Evolutionary conservation across 2,113 vertebrate genomes (phyloP), one percentile per base, ranked within the genome.

Genomic region (Colinus virginianus): DNA sequence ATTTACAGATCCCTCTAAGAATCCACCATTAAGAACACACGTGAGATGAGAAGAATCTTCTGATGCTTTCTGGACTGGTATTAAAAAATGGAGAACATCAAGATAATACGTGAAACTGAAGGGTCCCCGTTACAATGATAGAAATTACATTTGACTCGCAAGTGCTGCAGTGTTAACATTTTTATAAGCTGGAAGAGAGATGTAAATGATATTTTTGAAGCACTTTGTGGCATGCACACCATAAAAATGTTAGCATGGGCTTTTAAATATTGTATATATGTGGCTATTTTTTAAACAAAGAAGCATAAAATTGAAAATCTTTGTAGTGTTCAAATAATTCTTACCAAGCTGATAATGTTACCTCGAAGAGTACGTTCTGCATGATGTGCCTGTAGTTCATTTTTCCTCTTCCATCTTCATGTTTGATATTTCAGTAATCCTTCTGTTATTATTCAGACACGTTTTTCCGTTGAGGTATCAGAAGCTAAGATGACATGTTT

Each of bases 1-100:
- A n/a, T 88, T 95, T 92, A 48, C 98, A 99, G 99, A 94, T 95
- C 96, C 96, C 70, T 87, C 98, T 83, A 97, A 98, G 97, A 98
- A 98, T 46, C 93, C 98, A 91, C 97, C 96, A 77, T 93, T 98
- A 91, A 98, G 98, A 97, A 98, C 98, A 95, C 96, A 96, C 4
- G 97, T 98, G 86, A 96, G 98, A 98, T 98, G 94, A 96, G 94
- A 94, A 78, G 72, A 45, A 40, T 87, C 95, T 6, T 11, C 59
- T 55, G 55, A 42, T 56, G 66, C 21, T 69, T 34, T 59, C 78
- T 79, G 87, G 70, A 70, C 78, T 87, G n/a, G 4, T 20, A 21
- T 21, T 63, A 26, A 49, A 53, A 78, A 77, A 77, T 46, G 43
- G 81, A 95, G 21, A 67, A 14, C 36, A 83, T 68, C n/a, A 68